Conservation (phyloP, 2,113 vertebrate genomes). For the Dasyornis broadbenti region DNA sequence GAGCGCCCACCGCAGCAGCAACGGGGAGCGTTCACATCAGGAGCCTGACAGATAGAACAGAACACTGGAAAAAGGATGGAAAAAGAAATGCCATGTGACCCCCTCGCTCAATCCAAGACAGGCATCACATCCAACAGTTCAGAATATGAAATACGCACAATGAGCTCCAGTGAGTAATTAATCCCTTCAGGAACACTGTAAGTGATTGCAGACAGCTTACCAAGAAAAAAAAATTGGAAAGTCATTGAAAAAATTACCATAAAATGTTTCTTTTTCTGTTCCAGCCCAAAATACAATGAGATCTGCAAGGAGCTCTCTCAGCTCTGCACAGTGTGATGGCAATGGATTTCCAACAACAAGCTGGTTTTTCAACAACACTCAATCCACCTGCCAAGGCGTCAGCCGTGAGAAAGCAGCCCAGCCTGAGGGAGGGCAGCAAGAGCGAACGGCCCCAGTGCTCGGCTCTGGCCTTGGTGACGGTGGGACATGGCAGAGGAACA, state of each 20-base stretch:
- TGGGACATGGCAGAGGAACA: rapidly evolving
- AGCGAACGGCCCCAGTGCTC: rapidly evolving
- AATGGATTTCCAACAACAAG: background rate
- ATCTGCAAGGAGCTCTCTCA: background rate
- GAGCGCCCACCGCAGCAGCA: background rate
- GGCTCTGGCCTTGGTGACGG: rapidly evolving
- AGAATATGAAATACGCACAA: conserved; percentile 21
- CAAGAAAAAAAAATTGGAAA: conserved; percentile 30
- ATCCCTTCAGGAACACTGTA: conserved; percentile 50
- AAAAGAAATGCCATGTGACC: background rate
- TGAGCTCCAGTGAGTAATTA: conserved; percentile 20
- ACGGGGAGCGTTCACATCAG: background rate
- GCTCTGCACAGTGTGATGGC: background rate
- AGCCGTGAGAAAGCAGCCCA: background rate
- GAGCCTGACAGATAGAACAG: background rate
- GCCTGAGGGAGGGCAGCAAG: rapidly evolving
- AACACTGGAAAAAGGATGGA: background rate
- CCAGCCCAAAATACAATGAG: background rate
- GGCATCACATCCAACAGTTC: background rate
- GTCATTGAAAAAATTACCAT: conserved; percentile 27
- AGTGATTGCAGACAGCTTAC: conserved; percentile 54
- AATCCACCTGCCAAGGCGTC: background rate
- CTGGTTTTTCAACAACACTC: background rate
- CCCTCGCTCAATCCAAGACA: background rate
- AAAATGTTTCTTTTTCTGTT: background rate